A percentile compares a stretch with the other conserved stretches of the same genome.
phyloP scores from a whole-genome alignment of 2,797 vertebrate genomes.

The Limosa lapponica region DNA sequence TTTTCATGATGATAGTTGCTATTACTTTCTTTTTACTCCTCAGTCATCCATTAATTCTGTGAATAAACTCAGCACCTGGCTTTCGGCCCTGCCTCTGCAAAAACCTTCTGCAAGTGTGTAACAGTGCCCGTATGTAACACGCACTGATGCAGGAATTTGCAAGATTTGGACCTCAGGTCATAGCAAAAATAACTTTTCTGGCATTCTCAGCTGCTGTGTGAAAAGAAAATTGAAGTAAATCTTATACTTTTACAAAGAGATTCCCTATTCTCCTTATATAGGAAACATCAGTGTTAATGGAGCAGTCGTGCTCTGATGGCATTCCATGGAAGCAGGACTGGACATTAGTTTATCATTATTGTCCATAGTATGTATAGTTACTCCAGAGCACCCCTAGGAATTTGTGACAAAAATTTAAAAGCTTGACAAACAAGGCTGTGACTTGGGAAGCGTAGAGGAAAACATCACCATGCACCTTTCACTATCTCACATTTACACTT shows the following conservation, averaged over 20 bases:
- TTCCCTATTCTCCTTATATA: background rate
- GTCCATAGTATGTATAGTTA: background rate
- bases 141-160: background rate
- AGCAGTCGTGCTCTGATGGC: fast-evolving
- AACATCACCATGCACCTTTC: background rate
- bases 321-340: background rate
- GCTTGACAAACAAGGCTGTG: background rate
- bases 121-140: background rate
- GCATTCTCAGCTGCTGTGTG: background rate
- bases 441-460: background rate
- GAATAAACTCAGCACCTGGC: background rate
- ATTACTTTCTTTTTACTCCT: background rate
- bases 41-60: background rate
- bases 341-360: background rate
- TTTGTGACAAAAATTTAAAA: background rate
- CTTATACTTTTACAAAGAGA: background rate
- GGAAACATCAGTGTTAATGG: background rate
- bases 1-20: background rate
- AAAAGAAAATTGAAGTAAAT: background rate
- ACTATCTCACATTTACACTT: slow-evolving; percentile 55
- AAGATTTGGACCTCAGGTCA: background rate
- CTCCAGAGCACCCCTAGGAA: background rate
- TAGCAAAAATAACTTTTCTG: background rate
- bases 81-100: background rate
- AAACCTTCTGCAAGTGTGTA: background rate